A percentile compares a stretch with the other conserved stretches of the same genome.
phyloP scores from a whole-genome alignment of 2,797 vertebrate genomes.

The Tragopan temminckii region DNA sequence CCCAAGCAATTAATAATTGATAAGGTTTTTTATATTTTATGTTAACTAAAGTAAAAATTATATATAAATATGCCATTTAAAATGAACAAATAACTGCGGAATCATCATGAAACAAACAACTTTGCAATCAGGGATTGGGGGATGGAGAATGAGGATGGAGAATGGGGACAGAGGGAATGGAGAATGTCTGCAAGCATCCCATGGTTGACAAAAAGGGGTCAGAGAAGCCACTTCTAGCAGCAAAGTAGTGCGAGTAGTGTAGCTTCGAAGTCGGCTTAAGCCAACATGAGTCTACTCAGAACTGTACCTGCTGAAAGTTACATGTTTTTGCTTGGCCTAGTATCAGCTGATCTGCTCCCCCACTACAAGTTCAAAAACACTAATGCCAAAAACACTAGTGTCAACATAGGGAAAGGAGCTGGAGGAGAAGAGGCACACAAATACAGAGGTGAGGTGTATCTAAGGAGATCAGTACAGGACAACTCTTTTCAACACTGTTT shows the following conservation, averaged over 20 bases:
- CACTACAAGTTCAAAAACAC: neutral
- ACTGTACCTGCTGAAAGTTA: neutral
- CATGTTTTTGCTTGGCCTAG: neutral
- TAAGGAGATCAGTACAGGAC: neutral
- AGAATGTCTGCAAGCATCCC: too few relatives aligned
- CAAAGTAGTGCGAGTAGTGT: neutral
- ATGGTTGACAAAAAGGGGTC: neutral
- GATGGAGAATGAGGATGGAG: neutral
- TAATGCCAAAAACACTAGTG: neutral
- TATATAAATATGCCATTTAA: neutral
- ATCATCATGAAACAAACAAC: neutral
- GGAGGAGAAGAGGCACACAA: neutral
- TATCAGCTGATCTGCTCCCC: neutral
- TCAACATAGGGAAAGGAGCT: neutral
- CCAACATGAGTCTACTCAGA: neutral
- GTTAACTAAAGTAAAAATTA: neutral
- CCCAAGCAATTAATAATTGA: neutral
- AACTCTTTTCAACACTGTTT: neutral
- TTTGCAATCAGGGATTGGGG: neutral
- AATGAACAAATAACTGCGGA: neutral
- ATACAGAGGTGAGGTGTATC: neutral
- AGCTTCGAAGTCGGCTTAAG: neutral
- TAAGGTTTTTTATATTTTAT: conserved; percentile 10
- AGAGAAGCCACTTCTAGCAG: neutral
- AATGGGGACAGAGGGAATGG: neutral